phyloP scores from a whole-genome alignment of 2,888 invertebrate species.

The Athalia circularis region DNA sequence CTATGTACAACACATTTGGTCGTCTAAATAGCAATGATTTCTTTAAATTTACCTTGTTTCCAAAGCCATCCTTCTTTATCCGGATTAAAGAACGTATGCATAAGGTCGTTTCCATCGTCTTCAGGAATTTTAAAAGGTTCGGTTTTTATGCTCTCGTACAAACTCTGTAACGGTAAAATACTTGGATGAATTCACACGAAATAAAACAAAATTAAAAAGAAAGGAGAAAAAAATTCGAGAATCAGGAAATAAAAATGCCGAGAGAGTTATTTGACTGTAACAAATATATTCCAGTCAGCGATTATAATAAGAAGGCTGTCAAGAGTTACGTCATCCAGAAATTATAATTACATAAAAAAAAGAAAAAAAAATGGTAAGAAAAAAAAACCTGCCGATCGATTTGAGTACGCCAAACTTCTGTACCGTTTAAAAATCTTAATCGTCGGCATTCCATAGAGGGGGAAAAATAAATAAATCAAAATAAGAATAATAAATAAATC shows the following conservation, averaged over 20 bases:
- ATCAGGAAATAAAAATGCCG: background rate
- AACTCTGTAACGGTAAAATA: constrained; percentile 80
- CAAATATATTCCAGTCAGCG: no score
- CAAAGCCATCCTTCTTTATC: constrained; percentile 99
- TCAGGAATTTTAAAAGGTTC: constrained; percentile 99
- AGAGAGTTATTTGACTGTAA: no score
- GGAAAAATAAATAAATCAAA: no score
- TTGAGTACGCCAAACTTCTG: no score
- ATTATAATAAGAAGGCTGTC: no score
- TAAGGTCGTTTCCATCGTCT: constrained; percentile 98
- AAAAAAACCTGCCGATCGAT: no score
- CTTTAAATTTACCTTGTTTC: constrained; percentile 87
- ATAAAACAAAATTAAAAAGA: background rate
- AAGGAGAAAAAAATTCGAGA: background rate
- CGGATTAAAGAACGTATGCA: constrained; percentile 99
- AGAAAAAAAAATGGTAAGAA: no score
- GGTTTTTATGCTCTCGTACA: constrained; percentile 98
- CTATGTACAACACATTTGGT: constrained; percentile 8
- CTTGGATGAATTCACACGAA: background rate
- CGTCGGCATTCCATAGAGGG: no score
- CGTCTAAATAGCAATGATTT: background rate
- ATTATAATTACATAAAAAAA: no score
- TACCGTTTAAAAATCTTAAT: no score
- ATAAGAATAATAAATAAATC: no score
- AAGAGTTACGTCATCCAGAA: no score